Evolutionary conservation across 2,113 vertebrate genomes (phyloP).

Genomic region (Synodontis membranacea): DNA sequence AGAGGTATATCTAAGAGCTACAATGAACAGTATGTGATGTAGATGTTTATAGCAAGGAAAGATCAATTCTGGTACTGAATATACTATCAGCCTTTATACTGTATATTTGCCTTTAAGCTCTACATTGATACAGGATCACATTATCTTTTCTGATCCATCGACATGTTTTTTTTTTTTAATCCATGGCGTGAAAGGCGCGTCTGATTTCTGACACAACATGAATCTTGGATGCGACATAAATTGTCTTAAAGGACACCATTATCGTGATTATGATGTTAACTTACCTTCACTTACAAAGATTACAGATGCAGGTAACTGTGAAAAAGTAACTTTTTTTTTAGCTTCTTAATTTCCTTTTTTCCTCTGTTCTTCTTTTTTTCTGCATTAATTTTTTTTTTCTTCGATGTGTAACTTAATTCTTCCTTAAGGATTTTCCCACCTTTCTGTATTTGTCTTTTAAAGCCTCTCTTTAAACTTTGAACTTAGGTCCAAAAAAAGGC

Average conservation of each 20-base stretch:
- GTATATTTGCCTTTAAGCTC: not conserved
- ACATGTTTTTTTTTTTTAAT: not conserved
- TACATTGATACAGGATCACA: not conserved
- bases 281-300: not conserved
- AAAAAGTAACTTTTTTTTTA: no score
- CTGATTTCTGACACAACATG: constrained; percentile 60
- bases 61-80: not conserved
- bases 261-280: not conserved
- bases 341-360: not conserved
- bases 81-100: no score
- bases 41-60: not conserved
- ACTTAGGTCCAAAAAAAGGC: no score
- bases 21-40: not conserved
- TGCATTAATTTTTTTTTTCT: not conserved
- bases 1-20: not conserved
- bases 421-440: not conserved
- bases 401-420: no score
- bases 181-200: not conserved
- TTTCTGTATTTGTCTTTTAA: not conserved
- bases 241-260: not conserved
- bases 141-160: not conserved
- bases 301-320: not conserved
- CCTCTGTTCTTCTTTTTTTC: not conserved
- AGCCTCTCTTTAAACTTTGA: no score
- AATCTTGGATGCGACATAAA: constrained; percentile 50